Base-by-base conservation (phyloP, 2,888 invertebrate genomes). In the Bugulina stolonifera region DNA sequence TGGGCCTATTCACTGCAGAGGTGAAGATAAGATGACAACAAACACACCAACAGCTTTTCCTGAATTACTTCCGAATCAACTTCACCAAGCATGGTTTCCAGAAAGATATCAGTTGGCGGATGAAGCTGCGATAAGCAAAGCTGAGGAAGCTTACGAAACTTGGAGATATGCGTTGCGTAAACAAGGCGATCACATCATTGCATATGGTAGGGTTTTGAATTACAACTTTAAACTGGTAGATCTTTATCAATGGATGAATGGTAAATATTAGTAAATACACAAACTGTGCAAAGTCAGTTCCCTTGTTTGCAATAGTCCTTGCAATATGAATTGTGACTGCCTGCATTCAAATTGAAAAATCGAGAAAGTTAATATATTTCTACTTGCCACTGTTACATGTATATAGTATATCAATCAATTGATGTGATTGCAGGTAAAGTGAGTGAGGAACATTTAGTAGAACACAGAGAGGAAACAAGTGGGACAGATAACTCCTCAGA, bases 371-470 rank as follows among this genome's bases (percentile, higher is more conserved):
- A n/a, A n/a, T n/a, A n/a, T n/a, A n/a, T n/a, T n/a, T n/a, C n/a
- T n/a, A n/a, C n/a, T n/a, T n/a, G n/a, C n/a, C n/a, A n/a, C n/a
- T n/a, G n/a, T n/a, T n/a, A n/a, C n/a, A n/a, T n/a, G n/a, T n/a
- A n/a, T n/a, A n/a, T n/a, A n/a, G n/a, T n/a, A n/a, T n/a, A n/a
- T n/a, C n/a, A n/a, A n/a, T n/a, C n/a, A n/a, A n/a, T n/a, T n/a
- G n/a, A n/a, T n/a, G n/a, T n/a, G n/a, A n/a, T 43, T 43, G 5
- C 64, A 64, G 64, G 64, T 10, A 64, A 64, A 64, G 32, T 64
- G 3, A 27, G 64, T 32, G 64, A 64, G 5, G 64, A 64, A 29
- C 32, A 27, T 18, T n/a, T 34, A 18, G 27, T 34, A 32, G 64
- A 64, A 2, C 64, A 27, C 5, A 64, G 64, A 64, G 64, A 64